Evolutionary conservation across 2,888 invertebrate genomes (phyloP), one percentile per base, ranked within the genome.

Genomic region (Leistus spinibarbis): DNA sequence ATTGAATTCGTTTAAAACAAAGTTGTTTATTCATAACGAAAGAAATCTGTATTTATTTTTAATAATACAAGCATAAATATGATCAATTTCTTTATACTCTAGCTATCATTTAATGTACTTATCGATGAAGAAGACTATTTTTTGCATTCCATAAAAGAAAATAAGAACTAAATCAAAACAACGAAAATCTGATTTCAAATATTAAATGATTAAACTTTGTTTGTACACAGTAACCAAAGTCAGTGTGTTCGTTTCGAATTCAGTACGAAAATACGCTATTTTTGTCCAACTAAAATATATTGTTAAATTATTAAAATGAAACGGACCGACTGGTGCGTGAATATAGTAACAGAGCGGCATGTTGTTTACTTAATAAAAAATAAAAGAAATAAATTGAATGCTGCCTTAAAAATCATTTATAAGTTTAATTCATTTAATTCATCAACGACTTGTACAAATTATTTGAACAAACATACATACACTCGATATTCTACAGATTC

Each of bases 121-220:
- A 60, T 20, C 22, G 22, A 60, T 22, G 19, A 60, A 60, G 60
- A 60, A 60, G 60, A 60, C 60, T 60, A 13, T 60, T 60, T 60
- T 13, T 60, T 60, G 60, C 60, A 60, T 60, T 60, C 60, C 60
- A 60, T 19, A 60, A 60, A 20, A n/a, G n/a, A n/a, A n/a, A n/a
- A n/a, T n/a, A n/a, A n/a, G n/a, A n/a, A n/a, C n/a, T n/a, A n/a
- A 22, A 20, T 20, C 22, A 22, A 20, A 60, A 60, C 60, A 60
- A 60, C 60, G 60, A 60, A 60, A 10, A 17, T 16, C 60, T 60
- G 16, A 17, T 60, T 22, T 20, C 40, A 10, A 40, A 40, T 40
- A 10, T 40, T 7, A 40, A 40, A 40, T 40, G 7, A 40, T 40
- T 5, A 40, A 40, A 40, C 13, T 40, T 40, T 40, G 40, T 40